These are phyloP conservation scores for Geophilus truncorum DNA, from an alignment of 2,888 invertebrate species.

Conservation along the genomic window DNA sequence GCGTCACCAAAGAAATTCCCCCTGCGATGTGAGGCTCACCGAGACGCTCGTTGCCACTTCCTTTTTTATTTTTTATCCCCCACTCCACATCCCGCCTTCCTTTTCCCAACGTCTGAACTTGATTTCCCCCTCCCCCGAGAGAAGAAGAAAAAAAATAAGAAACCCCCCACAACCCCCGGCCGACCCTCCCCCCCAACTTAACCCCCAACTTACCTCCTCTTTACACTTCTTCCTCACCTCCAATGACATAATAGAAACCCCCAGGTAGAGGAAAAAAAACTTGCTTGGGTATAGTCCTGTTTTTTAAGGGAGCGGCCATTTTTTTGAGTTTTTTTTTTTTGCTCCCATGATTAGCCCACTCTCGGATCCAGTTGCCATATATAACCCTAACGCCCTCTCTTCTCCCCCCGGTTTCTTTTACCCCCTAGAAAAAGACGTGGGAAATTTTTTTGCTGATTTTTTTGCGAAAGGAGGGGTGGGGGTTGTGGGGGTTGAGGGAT, in stretches of 20 bases:
- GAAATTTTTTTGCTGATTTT: background rate
- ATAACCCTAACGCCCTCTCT: constrained; percentile 15
- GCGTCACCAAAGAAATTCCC: background rate
- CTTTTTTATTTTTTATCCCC: constrained; percentile 11
- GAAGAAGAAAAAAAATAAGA: background rate
- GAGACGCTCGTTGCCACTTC: constrained; percentile 1
- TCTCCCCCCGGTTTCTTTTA: background rate
- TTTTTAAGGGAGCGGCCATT: constrained; percentile 20
- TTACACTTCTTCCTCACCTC: constrained; percentile 11
- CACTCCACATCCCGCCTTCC: constrained; percentile 15
- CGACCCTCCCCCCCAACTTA: background rate
- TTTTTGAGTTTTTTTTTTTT: background rate
- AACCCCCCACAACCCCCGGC: background rate
- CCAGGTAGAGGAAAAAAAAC: background rate
- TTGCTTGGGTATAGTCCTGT: background rate
- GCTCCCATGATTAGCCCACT: constrained; percentile 20
- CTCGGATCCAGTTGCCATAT: constrained; percentile 8
- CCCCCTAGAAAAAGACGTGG: background rate
- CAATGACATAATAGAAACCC: constrained; percentile 15
- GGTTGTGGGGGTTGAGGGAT: background rate
- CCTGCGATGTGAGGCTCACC: background rate
- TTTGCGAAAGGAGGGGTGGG: background rate
- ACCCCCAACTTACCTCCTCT: background rate
- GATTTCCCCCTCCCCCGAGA: constrained; percentile 15
- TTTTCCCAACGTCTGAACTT: constrained; percentile 16